phyloP scores from a whole-genome alignment of 2,797 vertebrate species.

The Syncerus caffer region DNA sequence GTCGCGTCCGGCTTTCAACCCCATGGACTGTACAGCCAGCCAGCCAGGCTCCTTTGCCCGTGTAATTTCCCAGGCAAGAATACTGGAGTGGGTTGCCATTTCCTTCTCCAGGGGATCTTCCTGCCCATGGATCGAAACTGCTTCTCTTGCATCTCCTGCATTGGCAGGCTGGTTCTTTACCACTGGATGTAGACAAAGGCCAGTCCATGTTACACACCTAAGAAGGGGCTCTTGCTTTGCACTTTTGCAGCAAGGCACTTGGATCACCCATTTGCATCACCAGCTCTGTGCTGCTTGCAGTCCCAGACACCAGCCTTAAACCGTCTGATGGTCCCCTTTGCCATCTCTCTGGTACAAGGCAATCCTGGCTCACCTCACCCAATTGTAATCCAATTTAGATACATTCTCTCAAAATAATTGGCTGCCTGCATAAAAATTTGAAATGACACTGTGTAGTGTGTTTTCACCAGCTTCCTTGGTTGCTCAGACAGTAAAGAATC shows the following conservation, averaged over 20 bases:
- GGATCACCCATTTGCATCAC: background rate
- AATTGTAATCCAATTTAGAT: background rate
- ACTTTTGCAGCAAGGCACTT: background rate
- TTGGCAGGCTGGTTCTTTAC: background rate
- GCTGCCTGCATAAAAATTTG: background rate
- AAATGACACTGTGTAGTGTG: background rate
- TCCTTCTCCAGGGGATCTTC: background rate
- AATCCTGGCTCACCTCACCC: background rate
- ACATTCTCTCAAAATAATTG: background rate
- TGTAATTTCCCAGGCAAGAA: background rate
- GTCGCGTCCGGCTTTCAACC: fast-evolving
- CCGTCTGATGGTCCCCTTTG: background rate
- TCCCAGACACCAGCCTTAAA: fast-evolving
- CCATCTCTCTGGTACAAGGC: background rate
- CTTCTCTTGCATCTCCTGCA: background rate
- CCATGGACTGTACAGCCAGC: background rate
- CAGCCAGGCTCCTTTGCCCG: background rate
- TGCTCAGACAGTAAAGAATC: background rate
- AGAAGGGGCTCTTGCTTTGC: background rate
- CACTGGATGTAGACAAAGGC: background rate
- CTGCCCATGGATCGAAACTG: background rate
- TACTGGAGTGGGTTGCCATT: background rate
- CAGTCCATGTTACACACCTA: background rate
- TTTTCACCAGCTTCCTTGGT: background rate
- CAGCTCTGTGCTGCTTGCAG: fast-evolving